These are phyloP conservation scores for Axis porcinus DNA, from an alignment of 2,113 vertebrate genomes.

Conservation along the genomic window DNA sequence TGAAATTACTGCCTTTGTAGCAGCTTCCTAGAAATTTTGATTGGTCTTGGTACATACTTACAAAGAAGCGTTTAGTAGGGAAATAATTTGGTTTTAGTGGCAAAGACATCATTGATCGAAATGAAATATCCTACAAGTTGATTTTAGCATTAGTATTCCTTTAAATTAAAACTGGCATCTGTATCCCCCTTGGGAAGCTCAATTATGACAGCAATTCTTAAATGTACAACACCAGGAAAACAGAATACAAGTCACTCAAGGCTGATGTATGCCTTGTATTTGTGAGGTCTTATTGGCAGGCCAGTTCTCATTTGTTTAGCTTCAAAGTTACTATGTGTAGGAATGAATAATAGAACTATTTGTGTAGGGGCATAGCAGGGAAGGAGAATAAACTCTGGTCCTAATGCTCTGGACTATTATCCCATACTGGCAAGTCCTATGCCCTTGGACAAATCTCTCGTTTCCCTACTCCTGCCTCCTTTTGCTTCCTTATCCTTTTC, in stretches of 20 bases:
- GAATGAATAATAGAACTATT: background rate
- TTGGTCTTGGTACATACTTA: background rate
- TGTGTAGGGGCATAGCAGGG: background rate
- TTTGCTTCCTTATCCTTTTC: background rate
- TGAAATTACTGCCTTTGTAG: background rate
- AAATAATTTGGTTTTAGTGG: background rate
- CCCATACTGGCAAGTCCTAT: background rate
- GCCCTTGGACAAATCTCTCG: background rate
- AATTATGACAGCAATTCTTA: background rate
- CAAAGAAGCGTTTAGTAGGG: background rate
- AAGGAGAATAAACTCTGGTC: background rate
- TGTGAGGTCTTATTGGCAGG: background rate
- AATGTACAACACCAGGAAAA: background rate
- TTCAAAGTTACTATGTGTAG: background rate
- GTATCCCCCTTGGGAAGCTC: background rate
- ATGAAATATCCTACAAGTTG: background rate
- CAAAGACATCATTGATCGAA: background rate
- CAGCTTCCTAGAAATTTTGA: background rate
- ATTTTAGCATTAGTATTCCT: conserved; percentile 28
- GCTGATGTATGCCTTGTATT: background rate
- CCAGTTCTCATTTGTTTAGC: background rate
- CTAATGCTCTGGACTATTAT: background rate
- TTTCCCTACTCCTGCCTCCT: background rate
- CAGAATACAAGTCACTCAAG: background rate
- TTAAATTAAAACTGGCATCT: background rate